phyloP scores from a whole-genome alignment of 2,113 vertebrate genomes.

The Bujurquina vittata region DNA sequence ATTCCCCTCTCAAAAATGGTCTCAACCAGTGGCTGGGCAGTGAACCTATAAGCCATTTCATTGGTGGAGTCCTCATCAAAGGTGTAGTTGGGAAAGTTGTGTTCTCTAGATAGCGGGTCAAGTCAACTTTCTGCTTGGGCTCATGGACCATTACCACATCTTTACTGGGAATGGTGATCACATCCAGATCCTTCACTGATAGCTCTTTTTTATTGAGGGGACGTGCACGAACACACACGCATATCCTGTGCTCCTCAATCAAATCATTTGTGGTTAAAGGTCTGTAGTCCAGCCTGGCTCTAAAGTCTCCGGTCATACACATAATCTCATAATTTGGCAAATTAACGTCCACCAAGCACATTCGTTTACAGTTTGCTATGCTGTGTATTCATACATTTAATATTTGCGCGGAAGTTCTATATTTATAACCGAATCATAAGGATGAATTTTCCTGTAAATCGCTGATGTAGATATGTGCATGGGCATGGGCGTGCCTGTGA shows the following conservation, averaged over 20 bases:
- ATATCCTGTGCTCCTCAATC: conserved; percentile 99
- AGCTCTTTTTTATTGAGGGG: conserved; percentile 92
- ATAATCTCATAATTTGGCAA: conserved; percentile 98
- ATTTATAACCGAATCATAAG: too few species aligned
- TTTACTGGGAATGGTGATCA: conserved; percentile 98
- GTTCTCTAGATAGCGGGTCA: conserved; percentile 97
- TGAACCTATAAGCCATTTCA: conserved; percentile 99
- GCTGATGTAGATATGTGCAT: too few species aligned
- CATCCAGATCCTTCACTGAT: conserved; percentile 93
- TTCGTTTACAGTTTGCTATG: too few species aligned
- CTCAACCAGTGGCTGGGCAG: conserved; percentile 94
- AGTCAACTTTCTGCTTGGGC: conserved; percentile 98
- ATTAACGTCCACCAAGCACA: conserved; percentile 91
- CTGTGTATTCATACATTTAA: too few species aligned
- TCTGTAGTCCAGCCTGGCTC: conserved; percentile 96
- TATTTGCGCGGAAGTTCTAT: too few species aligned
- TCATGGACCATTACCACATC: conserved; percentile 99
- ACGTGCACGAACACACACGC: conserved; percentile 95
- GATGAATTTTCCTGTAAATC: too few species aligned
- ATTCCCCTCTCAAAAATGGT: conserved; percentile 98
- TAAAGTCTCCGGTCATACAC: conserved; percentile 99
- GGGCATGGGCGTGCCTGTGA: too few species aligned
- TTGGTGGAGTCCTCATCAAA: conserved; percentile 96
- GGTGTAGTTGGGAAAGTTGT: conserved; percentile 97
- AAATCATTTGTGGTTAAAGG: conserved; percentile 91